Evolutionary conservation across 2,797 vertebrate species (phyloP), one percentile per base, ranked within the genome.

Genomic region (Danionella dracula): DNA sequence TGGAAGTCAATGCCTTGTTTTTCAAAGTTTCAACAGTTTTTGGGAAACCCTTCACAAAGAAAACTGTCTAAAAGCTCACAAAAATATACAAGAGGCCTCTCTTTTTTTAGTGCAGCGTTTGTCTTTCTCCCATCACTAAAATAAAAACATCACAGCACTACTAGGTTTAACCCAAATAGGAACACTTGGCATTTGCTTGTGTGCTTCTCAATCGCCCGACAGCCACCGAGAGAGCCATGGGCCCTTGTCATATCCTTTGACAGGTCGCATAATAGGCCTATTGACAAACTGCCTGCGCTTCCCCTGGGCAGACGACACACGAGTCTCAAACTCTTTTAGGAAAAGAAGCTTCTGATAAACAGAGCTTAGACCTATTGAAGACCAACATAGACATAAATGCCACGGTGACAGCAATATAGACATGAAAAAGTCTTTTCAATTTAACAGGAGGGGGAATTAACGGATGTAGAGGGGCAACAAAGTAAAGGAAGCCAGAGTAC

Each of bases 261-360:
- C 70, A 70, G 44, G 66, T 58, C 32, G 55, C 64, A 75, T 75
- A 73, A 73, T 73, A 44, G 66, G 8, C 27, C 48, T 73, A 75
- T 75, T 73, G 73, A 75, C 29, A n/a, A 78, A 49, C 67, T 75
- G 76, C 74, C 76, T 48, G 50, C 37, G 37, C 38, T 55, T 35
- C 44, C 42, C 44, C 31, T 48, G 42, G 34, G 62, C 40, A 11
- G 38, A 46, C 29, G 31, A 45, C 62, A 65, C 16, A 38, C 23
- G 34, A 56, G 41, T 48, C 34, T 66, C 13, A 57, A 40, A 32
- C 32, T 66, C 64, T 66, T 64, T 65, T 57, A 57, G 64, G 64
- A 66, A 66, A 66, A 66, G 53, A 29, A 48, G 64, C n/a, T 13
- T 40, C 34, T 57, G 53, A 66, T 66, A 66, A 70, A 64, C 42